Conservation (phyloP, 2,888 invertebrate species). For the Erebia aethiops region DNA sequence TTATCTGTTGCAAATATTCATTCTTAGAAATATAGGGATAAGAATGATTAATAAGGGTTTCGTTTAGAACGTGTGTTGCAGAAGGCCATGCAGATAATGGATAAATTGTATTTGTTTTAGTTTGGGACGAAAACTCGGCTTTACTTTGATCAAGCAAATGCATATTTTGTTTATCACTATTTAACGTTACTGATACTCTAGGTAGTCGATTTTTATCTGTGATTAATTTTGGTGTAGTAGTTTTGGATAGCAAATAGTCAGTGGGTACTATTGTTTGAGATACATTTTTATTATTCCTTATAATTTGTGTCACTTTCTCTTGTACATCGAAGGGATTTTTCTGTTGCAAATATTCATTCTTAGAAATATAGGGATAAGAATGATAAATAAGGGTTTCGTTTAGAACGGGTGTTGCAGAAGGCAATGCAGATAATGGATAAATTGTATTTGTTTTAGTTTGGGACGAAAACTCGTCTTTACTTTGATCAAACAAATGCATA, state of each 20-base stretch:
- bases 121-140: background rate
- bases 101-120: background rate
- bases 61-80: background rate
- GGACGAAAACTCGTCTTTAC: background rate
- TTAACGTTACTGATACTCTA: background rate
- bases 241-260: background rate
- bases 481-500: background rate
- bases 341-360: background rate
- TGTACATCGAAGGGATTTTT: background rate
- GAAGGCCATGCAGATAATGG: background rate
- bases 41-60: background rate
- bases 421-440: background rate
- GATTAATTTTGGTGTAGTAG: background rate
- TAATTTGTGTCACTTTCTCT: background rate
- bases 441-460: background rate
- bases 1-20: background rate
- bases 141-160: background rate
- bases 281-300: background rate
- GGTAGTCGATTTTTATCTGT: background rate
- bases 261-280: background rate
- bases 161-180: background rate
- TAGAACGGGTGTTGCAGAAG: background rate
- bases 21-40: background rate
- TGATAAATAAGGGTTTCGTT: background rate
- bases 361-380: background rate